Base-by-base conservation (phyloP, 2,113 vertebrate species). In the Craseonycteris thonglongyai region DNA sequence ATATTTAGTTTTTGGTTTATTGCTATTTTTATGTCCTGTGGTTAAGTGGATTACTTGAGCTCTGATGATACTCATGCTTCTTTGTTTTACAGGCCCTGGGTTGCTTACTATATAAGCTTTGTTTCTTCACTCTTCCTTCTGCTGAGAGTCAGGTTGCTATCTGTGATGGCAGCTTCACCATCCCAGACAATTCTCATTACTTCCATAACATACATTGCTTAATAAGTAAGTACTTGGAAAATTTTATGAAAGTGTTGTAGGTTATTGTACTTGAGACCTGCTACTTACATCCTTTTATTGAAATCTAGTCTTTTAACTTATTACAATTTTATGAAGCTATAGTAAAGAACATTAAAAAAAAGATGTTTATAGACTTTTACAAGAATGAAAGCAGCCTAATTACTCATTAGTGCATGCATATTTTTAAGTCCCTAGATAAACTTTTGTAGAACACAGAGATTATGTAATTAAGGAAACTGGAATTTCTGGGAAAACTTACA, bases 101-200 rank as follows among this genome's bases (percentile, higher is more conserved):
- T 97, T 99, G 99, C 98, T 99, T 99, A 98, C 99, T 99, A 92
- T 99, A 99, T 98, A 99, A 99, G 98, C 99, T 99, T 95, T 99
- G 99, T 98, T 99, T 99, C 99, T 99, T 99, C 97, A 96, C 99
- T 0, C 99, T 99, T 98, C 99, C 99, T 68, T 99, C 99, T 96
- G 99, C 99, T 97, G 99, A 99, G 98, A 99, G 99, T 98, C 99
- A 99, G 97, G 99, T 99, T 76, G 99, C 99, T 97, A 99, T 99
- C 97, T 99, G 99, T 47, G 99, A 99, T 11, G 99, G 99, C 96
- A 99, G 98, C 97, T 99, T 99, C 92, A 99, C 99, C 19, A 97
- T 99, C 98, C 99, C 99, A 2, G 99, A 99, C 91, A 98, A 98
- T 98, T 99, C 99, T 63, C 99, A 99, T 14, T 99, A 99, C 97